Percentiles rank a stretch among this genome's conserved stretches.
phyloP scores from a whole-genome alignment of 2,797 vertebrate species.

The Lemur catta region DNA sequence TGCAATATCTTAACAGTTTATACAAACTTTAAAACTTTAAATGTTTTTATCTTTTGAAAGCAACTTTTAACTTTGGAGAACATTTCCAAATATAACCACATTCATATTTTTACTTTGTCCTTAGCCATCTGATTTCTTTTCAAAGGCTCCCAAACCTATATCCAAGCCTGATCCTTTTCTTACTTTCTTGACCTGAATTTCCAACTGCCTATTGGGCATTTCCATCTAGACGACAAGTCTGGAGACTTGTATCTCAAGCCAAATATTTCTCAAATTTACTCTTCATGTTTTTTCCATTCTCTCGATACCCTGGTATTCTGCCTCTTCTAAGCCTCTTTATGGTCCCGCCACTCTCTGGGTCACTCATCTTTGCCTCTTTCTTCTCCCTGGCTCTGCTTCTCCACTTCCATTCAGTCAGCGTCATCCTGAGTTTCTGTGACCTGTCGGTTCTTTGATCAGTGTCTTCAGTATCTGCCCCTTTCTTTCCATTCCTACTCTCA shows the following conservation, averaged over 20 bases:
- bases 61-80: background rate
- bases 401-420: background rate
- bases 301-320: background rate
- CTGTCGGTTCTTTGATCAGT: background rate
- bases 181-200: background rate
- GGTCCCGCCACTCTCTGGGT: background rate
- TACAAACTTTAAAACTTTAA: background rate
- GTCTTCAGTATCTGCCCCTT: background rate
- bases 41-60: background rate
- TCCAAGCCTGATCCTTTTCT: background rate
- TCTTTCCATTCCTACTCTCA: background rate
- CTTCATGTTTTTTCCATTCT: background rate
- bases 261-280: background rate
- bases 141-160: background rate
- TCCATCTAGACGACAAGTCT: background rate
- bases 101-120: background rate
- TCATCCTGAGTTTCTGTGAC: background rate
- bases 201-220: background rate
- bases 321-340: background rate
- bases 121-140: background rate
- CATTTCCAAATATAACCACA: background rate
- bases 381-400: background rate
- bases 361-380: background rate
- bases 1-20: background rate
- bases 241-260: background rate